phyloP scores from a whole-genome alignment of 2,113 vertebrate genomes.

The Sinocyclocheilus maitianheensis region DNA sequence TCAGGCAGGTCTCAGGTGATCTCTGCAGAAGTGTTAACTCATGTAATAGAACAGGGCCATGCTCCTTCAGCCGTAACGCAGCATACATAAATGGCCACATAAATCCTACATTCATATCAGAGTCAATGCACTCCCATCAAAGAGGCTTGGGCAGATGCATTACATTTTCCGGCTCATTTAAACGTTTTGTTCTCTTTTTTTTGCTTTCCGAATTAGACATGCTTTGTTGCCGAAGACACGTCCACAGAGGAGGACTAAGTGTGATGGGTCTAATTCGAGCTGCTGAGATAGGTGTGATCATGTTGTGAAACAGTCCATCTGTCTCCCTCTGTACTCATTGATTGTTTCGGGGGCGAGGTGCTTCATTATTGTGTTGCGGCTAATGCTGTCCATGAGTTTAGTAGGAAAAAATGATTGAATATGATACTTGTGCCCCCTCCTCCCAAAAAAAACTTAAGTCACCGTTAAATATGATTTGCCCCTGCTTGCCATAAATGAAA shows the following conservation, averaged over 20 bases:
- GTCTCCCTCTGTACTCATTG: slow-evolving; percentile 48
- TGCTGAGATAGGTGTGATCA: slow-evolving; percentile 58
- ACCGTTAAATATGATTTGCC: slow-evolving; percentile 43
- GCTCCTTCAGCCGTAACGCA: slow-evolving; percentile 64
- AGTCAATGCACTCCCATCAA: slow-evolving; percentile 71
- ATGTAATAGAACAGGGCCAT: slow-evolving; percentile 67
- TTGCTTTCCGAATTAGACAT: slow-evolving; percentile 69
- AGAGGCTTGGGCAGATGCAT: slow-evolving; percentile 71
- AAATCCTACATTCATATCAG: slow-evolving; percentile 70
- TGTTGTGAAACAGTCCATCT: slow-evolving; percentile 55
- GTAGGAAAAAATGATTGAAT: background rate
- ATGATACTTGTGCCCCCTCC: background rate
- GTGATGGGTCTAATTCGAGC: slow-evolving; percentile 52
- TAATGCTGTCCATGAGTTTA: slow-evolving; percentile 8
- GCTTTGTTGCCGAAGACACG: slow-evolving; percentile 68
- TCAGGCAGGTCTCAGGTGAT: slow-evolving; percentile 66
- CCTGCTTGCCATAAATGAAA: slow-evolving; percentile 36
- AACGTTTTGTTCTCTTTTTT: slow-evolving; percentile 50
- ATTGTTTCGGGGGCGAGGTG: slow-evolving; percentile 28
- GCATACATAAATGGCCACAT: slow-evolving; percentile 67
- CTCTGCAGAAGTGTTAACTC: slow-evolving; percentile 66
- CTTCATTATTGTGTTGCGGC: slow-evolving; percentile 7
- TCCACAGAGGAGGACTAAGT: slow-evolving; percentile 55
- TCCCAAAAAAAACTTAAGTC: slow-evolving; percentile 32
- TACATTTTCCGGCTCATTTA: slow-evolving; percentile 77